phyloP scores from a whole-genome alignment of 2,113 vertebrate species.

The Erythrocercus mccallii region DNA sequence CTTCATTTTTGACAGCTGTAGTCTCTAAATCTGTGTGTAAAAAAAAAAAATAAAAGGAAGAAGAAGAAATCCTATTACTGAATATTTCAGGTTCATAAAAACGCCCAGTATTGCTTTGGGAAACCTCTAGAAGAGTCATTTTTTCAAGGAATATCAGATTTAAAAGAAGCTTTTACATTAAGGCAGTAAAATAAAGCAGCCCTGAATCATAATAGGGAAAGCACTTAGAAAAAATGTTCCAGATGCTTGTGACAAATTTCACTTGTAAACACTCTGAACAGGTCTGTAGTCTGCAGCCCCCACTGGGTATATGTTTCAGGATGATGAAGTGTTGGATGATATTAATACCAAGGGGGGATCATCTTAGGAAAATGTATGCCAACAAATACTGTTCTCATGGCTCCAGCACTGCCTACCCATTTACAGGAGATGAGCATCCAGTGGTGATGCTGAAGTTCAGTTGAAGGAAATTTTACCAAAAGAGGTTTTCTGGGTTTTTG shows the following conservation, averaged over 20 bases:
- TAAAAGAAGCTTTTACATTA: background rate
- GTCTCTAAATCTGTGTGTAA: background rate
- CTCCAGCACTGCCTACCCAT: background rate
- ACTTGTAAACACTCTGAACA: background rate
- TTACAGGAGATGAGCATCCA: background rate
- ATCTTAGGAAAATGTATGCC: background rate
- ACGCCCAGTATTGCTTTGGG: background rate
- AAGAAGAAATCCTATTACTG: background rate
- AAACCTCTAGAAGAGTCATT: background rate
- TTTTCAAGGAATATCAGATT: background rate
- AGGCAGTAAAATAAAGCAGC: background rate
- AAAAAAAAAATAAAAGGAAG: background rate
- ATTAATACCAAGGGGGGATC: background rate
- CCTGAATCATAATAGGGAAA: background rate
- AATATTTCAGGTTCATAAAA: background rate
- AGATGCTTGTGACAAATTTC: background rate
- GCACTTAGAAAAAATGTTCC: background rate
- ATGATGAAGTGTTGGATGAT: background rate
- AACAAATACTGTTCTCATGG: background rate
- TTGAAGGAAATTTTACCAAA: background rate
- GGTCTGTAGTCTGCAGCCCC: background rate
- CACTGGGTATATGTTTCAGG: background rate
- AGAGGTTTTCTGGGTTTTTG: background rate
- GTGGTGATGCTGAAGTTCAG: background rate
- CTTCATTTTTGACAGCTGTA: background rate